Base-by-base conservation (phyloP, 92 coral and sea anemone genomes). In the Porites evermanni region DNA sequence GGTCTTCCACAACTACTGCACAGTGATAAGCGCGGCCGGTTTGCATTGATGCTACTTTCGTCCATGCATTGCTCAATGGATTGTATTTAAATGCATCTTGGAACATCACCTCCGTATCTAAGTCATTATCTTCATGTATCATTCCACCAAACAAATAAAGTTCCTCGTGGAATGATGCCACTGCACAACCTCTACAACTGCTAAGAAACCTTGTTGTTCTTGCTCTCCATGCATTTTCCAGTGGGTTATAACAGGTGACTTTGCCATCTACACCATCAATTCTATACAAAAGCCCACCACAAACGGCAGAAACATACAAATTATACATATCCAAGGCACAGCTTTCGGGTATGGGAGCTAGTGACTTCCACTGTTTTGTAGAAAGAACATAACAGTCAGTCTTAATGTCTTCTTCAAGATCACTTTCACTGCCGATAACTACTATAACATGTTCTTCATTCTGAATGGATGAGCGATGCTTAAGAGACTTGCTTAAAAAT, bases 81-180 rank as follows among this genome's bases (percentile, higher is more conserved):
- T 61, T 23, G 20, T 52, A 44, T 20, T 12, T 65, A 29, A 63
- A 32, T 24, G 32, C 20, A 18, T 60, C 53, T 17, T 12, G 24
- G 11, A 54, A 9, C 60, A 54, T 53, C 10, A 53, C 1, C 12
- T 54, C 60, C 11, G 77, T 29, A 85, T 29, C 32, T 54, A 81
- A 11, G 83, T 84, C 54, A 17, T 54, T 3, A 54, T 54, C 60
- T 54, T 54, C 60, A 54, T 13, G 13, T 8, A 67, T 29, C 82
- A 79, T 29, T 2, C 95, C 95, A 73, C 91, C 91, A 53, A 92
- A 80, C 53, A 84, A 52, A 51, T 92, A 92, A 14, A 92, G 52
- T 10, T 75, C 65, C 13, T 75, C 79, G 24, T 75, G 13, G 17
- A 75, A 53, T 4, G 64, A 75, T 54, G 79, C 56, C 2, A 72